phyloP scores from a whole-genome alignment of 2,113 vertebrate genomes.

The Muscicapa adusta region DNA sequence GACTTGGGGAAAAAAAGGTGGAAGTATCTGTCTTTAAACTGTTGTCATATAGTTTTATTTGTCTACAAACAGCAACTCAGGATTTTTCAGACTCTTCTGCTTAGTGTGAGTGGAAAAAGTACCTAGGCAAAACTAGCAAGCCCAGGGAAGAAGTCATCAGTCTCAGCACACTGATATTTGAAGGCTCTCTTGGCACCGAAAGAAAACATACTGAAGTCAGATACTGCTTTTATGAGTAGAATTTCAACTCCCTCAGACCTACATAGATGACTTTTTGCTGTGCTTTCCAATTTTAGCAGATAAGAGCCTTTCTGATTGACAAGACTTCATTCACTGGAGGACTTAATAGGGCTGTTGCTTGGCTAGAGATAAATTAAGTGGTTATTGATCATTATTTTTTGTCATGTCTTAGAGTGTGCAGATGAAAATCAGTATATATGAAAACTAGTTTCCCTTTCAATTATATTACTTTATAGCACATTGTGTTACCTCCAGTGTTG shows the following conservation, averaged over 20 bases:
- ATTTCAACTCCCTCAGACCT: background rate
- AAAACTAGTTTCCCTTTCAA: background rate
- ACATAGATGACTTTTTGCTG: background rate
- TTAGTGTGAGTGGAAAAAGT: background rate
- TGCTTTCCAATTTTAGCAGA: background rate
- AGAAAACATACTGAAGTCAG: background rate
- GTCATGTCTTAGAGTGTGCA: background rate
- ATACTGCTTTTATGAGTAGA: background rate
- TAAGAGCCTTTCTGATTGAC: background rate
- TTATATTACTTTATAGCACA: background rate
- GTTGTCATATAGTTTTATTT: background rate
- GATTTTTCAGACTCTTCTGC: background rate
- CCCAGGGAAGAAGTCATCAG: background rate
- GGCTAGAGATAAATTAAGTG: background rate
- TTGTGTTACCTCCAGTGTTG: background rate
- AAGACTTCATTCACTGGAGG: background rate
- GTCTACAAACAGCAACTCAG: background rate
- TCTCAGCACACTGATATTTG: background rate
- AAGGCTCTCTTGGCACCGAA: background rate
- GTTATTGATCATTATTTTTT: background rate
- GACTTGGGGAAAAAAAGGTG: rapidly evolving
- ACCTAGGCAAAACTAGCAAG: background rate
- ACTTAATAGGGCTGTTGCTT: background rate
- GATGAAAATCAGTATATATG: background rate
- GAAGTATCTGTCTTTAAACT: background rate